Conservation (phyloP, 1,140 invertebrate genomes). For the Caenorhabditis briggsae region DNA sequence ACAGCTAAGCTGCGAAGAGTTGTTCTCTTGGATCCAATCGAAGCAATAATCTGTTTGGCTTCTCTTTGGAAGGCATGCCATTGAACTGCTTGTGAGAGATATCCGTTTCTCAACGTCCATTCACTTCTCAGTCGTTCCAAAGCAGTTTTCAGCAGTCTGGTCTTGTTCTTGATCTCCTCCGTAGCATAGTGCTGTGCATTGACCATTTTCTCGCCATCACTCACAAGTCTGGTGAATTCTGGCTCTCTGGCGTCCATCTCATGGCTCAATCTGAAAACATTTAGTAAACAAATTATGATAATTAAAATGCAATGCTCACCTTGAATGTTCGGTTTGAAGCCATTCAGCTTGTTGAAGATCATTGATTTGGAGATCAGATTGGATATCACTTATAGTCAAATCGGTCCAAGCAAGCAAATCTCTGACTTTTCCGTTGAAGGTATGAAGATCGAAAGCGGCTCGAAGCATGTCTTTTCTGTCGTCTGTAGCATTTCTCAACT, state of each 20-base stretch:
- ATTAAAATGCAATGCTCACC: neutral
- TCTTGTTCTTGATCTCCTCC: constrained; percentile 84
- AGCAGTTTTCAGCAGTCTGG: constrained; percentile 84
- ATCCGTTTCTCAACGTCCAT: constrained; percentile 90
- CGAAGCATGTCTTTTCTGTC: constrained; percentile 86
- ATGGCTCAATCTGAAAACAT: constrained; percentile 83
- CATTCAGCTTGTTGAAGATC: constrained; percentile 89
- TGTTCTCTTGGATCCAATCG: constrained; percentile 89
- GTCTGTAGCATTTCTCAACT: constrained; percentile 86
- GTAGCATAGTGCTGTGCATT: constrained; percentile 86
- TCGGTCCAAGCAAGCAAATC: constrained; percentile 91
- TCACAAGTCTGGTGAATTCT: constrained; percentile 86
- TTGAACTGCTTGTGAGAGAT: constrained; percentile 93
- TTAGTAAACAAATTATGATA: neutral
- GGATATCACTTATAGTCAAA: constrained; percentile 85
- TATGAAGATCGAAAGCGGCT: constrained; percentile 89
- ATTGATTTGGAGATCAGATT: constrained; percentile 86
- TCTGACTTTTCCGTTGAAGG: constrained; percentile 81
- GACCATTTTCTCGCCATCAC: constrained; percentile 87
- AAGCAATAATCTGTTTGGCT: constrained; percentile 90
- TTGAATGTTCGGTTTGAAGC: constrained; percentile 86
- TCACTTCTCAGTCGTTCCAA: constrained; percentile 85
- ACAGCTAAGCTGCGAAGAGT: constrained; percentile 75
- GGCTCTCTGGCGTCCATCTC: constrained; percentile 94
- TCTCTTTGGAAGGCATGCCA: constrained; percentile 94